Evolutionary conservation across 2,797 vertebrate genomes (phyloP).

Genomic region (Crax fasciolata): DNA sequence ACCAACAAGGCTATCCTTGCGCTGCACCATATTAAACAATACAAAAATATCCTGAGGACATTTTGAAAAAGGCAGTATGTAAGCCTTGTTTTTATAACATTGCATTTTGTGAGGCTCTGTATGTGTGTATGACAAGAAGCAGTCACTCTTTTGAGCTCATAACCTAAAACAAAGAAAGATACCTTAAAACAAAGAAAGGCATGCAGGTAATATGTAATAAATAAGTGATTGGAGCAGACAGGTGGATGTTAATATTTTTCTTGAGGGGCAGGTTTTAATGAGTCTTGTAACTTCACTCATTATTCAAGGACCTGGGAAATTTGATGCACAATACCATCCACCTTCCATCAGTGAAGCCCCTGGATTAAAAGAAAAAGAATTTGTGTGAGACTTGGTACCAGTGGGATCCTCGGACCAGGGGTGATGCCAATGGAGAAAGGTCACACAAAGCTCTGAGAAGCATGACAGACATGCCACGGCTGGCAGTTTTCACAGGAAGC

Average conservation of each 20-base stretch:
- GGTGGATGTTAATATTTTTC: background rate
- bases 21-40: background rate
- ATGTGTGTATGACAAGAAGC: background rate
- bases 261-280: background rate
- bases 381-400: background rate
- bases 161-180: background rate
- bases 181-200: background rate
- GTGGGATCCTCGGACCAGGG: background rate
- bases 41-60: background rate
- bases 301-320: background rate
- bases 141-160: background rate
- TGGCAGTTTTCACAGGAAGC: background rate
- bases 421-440: background rate
- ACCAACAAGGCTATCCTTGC: background rate
- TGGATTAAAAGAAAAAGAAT: background rate
- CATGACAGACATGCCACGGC: rapidly evolving
- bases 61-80: background rate
- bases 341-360: background rate
- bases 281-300: background rate
- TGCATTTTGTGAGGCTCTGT: background rate
- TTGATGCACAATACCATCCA: background rate
- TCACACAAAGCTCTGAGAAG: background rate
- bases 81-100: background rate
- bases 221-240: background rate
- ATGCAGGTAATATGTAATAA: background rate